Evolutionary conservation across 2,113 vertebrate species (phyloP).

Genomic region (Brienomyrus longianalis): DNA sequence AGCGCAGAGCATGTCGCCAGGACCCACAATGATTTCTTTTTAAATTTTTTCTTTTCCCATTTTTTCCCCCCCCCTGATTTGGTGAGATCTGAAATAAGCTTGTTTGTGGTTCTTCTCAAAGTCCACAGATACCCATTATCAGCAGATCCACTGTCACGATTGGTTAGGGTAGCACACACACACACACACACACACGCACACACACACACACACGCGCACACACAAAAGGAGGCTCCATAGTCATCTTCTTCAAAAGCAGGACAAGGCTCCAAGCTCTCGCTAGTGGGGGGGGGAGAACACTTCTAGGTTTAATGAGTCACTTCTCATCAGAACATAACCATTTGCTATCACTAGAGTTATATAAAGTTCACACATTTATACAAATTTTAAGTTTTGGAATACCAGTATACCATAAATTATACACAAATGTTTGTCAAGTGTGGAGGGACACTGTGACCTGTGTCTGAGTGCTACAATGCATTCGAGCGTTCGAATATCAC

Average conservation of each 20-base stretch:
- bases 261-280: neutral
- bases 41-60: too few relatives aligned
- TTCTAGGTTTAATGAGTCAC: neutral
- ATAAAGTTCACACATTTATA: neutral
- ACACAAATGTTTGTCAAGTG: neutral
- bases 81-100: neutral
- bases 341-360: neutral
- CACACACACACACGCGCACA: neutral
- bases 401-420: neutral
- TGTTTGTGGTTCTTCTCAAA: neutral
- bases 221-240: neutral
- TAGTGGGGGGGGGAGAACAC: neutral
- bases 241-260: neutral
- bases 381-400: neutral
- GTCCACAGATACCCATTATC: too few relatives aligned
- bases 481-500: neutral
- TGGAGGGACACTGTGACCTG: neutral
- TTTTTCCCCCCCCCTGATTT: neutral
- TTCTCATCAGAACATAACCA: neutral
- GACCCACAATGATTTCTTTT: neutral
- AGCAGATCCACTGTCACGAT: too few relatives aligned
- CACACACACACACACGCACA: neutral
- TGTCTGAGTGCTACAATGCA: neutral
- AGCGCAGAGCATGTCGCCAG: neutral
- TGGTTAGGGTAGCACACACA: neutral